phyloP scores from a whole-genome alignment of 2,797 vertebrate genomes.

The Furcifer pardalis region DNA sequence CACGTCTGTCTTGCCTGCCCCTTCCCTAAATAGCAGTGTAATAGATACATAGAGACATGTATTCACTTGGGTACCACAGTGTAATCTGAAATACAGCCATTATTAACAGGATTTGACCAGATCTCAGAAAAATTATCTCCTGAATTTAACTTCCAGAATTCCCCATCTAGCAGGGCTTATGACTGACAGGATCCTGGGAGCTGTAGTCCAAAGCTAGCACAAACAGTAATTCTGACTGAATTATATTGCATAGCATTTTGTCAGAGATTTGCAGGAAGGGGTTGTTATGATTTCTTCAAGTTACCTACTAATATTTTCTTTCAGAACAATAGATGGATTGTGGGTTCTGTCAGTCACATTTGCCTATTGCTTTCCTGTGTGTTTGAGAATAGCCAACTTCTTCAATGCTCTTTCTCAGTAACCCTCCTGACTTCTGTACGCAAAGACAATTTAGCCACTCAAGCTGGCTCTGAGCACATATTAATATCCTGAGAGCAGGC shows the following conservation, averaged over 20 bases:
- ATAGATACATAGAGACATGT: background rate
- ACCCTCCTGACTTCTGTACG: background rate
- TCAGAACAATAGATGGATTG: background rate
- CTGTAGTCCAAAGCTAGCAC: background rate
- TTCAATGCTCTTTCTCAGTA: background rate
- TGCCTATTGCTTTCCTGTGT: background rate
- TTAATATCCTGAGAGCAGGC: slow-evolving; percentile 20
- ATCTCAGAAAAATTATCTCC: background rate
- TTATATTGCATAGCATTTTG: background rate
- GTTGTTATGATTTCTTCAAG: background rate
- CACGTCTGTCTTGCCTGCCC: background rate
- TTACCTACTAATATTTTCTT: slow-evolving; percentile 6
- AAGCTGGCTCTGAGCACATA: slow-evolving; percentile 6
- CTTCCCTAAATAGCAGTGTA: background rate
- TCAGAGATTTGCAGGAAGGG: background rate
- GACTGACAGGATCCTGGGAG: background rate
- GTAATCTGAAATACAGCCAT: background rate
- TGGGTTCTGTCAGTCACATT: background rate
- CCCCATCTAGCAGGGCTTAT: background rate
- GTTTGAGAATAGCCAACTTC: background rate
- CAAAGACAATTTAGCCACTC: slow-evolving; percentile 17
- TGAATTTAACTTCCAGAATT: background rate
- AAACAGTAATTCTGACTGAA: background rate
- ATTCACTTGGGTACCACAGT: too few relatives aligned
- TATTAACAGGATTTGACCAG: background rate